Conservation (phyloP, 2,888 invertebrate species). For the Marasmarcha lunaedactyla region DNA sequence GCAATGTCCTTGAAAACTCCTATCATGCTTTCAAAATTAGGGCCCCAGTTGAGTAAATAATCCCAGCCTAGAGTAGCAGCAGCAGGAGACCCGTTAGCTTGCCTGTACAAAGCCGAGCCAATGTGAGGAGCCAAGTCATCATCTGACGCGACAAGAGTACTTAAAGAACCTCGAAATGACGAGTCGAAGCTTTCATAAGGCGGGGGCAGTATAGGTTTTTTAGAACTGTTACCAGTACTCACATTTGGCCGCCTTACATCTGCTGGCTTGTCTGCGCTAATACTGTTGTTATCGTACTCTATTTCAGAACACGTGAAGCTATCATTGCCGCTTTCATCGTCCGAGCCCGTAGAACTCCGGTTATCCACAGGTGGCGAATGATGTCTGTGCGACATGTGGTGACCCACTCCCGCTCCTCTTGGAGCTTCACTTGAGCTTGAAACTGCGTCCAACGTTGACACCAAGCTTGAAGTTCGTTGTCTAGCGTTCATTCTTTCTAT, state of each 20-base stretch:
- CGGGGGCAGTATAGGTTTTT: constrained; percentile 79
- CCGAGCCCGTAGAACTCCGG: constrained; percentile 81
- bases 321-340: constrained; percentile 95
- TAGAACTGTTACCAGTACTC: constrained; percentile 59
- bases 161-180: constrained; percentile 92
- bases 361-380: constrained; percentile 81
- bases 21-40: constrained; percentile 94
- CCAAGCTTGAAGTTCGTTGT: constrained; percentile 89
- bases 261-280: constrained; percentile 82
- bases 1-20: constrained; percentile 98
- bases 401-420: constrained; percentile 74
- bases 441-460: constrained; percentile 93
- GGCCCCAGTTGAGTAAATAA: constrained; percentile 95
- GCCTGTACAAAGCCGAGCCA: constrained; percentile 82
- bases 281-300: constrained; percentile 93
- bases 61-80: constrained; percentile 91
- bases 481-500: constrained; percentile 90
- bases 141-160: constrained; percentile 93
- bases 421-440: constrained; percentile 89
- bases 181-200: constrained; percentile 94
- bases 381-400: constrained; percentile 78
- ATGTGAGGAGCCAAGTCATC: constrained; percentile 88
- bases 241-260: constrained; percentile 71
- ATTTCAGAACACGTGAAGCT: constrained; percentile 98
- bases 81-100: constrained; percentile 83